Evolutionary conservation across 1,140 invertebrate genomes (phyloP), one percentile per base, ranked within the genome.

Genomic region (Drosophila parvula): DNA sequence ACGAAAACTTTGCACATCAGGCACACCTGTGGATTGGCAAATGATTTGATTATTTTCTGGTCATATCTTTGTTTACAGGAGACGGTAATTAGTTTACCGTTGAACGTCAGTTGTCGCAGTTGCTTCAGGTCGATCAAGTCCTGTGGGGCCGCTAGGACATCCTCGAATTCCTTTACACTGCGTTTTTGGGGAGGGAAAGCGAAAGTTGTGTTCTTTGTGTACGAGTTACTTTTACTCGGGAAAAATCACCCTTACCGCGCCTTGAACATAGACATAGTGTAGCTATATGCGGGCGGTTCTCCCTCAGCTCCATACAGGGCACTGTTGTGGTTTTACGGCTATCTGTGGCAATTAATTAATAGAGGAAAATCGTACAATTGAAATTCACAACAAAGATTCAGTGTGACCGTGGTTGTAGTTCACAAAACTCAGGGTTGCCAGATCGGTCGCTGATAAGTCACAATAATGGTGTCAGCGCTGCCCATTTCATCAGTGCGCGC

Each of bases 81-180:
- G 22, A 14, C 1, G 32, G 32, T 18, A 9, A 22, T 5, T 47
- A 56, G 78, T 90, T 92, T 93, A 96, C 96, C 96, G 93, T 96
- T 95, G 85, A 97, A 97, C 75, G 96, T 95, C 51, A 97, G 90
- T 81, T 93, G 94, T 79, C 94, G 94, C 4, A 97, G 91, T 73
- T 93, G 91, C 41, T 92, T 90, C 12, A 96, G 90, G 85, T 97
- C 94, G 75, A 97, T 95, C 51, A 95, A 92, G 65, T 97, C 95
- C 64, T 94, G 90, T 9, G 44, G 57, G 3, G 43, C 32, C 36
- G 93, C 92, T 5, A 97, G 91, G 57, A 95, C 90, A 68, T 96
- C 94, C 85, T 96, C 94, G 83, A 96, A 96, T 78, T 96, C 95
- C 92, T 95, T 95, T 57, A 97, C 94, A 89, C 96, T 97, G 83